A percentile compares a stretch with the other conserved stretches of the same genome.
phyloP scores from a whole-genome alignment of 2,797 vertebrate genomes.

The Chrysolophus pictus region DNA sequence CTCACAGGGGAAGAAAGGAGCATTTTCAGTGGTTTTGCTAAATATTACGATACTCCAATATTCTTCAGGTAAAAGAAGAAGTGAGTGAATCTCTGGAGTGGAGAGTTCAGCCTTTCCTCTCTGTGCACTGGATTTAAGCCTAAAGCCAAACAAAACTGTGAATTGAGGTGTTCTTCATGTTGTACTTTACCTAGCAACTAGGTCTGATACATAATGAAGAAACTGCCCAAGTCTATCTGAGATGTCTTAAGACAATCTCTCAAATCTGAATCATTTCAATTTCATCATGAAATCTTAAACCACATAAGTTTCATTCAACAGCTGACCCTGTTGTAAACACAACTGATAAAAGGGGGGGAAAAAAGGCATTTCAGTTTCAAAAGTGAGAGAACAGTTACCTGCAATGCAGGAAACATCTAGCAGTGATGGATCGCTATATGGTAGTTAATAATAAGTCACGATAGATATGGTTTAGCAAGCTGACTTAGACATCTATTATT shows the following conservation, averaged over 20 bases:
- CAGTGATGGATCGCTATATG: neutral
- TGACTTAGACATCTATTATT: neutral
- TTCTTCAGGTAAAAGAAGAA: neutral
- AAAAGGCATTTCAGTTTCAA: neutral
- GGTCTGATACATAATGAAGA: neutral
- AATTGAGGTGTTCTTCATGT: neutral
- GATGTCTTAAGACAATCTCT: neutral
- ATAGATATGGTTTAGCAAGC: neutral
- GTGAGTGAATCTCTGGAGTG: neutral
- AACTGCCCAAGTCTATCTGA: neutral
- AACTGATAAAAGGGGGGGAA: rapidly evolving
- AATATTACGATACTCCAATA: neutral
- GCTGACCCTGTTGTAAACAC: neutral
- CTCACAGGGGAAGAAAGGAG: neutral
- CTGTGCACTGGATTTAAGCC: neutral
- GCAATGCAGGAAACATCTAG: neutral
- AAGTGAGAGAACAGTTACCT: neutral
- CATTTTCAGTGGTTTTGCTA: neutral
- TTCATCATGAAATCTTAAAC: neutral
- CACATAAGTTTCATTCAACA: neutral
- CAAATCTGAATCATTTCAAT: neutral
- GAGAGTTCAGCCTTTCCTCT: neutral
- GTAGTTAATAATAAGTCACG: neutral
- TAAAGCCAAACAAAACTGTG: neutral
- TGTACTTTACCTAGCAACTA: neutral